Conservation (phyloP, 2,888 invertebrate species). For the Neoascia interrupta region DNA sequence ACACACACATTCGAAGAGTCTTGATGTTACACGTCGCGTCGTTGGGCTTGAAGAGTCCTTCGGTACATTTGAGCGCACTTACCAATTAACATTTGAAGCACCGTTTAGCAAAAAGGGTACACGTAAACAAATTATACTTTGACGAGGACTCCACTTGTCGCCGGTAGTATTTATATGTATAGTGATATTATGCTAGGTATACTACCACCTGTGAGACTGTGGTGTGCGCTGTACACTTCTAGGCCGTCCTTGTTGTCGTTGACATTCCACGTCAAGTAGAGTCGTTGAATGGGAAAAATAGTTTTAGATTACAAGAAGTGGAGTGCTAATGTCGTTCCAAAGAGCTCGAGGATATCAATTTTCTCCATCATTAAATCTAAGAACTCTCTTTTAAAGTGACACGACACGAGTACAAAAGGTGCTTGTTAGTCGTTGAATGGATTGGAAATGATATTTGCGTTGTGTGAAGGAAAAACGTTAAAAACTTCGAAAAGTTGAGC, state of each 20-base stretch:
- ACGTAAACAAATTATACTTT: constrained; percentile 22
- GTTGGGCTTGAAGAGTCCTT: constrained; percentile 64
- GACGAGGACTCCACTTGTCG: constrained; percentile 46
- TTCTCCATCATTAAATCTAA: constrained; percentile 63
- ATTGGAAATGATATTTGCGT: no score
- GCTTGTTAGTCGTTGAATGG: neutral
- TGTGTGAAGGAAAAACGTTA: no score
- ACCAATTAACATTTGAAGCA: constrained; percentile 68
- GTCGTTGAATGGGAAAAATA: constrained; percentile 52
- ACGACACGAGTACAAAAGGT: neutral
- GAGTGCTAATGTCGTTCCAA: constrained; percentile 56
- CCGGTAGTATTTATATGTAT: constrained; percentile 9
- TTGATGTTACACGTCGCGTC: constrained; percentile 47
- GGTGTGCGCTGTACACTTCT: constrained; percentile 30
- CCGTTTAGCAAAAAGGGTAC: constrained; percentile 51
- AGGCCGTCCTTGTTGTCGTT: constrained; percentile 34
- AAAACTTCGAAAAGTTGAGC: no score
- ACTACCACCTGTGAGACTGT: neutral
- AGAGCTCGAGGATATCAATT: constrained; percentile 57
- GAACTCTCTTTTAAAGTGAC: constrained; percentile 38
- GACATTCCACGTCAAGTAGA: no score
- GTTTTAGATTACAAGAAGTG: constrained; percentile 66
- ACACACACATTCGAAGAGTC: neutral
- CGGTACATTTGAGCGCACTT: constrained; percentile 66
- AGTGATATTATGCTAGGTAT: neutral